phyloP scores from a whole-genome alignment of 92 coral and sea anemone genomes.

The Heliopora coerulea region DNA sequence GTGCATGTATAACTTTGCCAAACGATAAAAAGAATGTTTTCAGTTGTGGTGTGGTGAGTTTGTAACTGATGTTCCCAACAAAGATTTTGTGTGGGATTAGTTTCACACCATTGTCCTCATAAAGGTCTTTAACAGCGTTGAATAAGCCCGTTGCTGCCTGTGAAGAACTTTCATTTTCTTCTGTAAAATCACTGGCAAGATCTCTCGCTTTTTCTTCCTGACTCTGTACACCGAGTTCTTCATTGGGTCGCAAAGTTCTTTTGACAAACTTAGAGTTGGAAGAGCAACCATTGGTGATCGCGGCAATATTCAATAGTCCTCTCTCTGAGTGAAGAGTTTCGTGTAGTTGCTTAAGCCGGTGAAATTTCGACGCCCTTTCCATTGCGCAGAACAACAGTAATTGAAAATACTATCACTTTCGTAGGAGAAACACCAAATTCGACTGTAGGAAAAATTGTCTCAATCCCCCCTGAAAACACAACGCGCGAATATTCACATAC shows the following conservation, averaged over 20 bases:
- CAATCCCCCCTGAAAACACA: too few relatives aligned
- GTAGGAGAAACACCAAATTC: neutral
- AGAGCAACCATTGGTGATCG: neutral
- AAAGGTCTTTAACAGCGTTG: constrained; percentile 15
- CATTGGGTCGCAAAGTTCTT: neutral
- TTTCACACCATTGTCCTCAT: constrained; percentile 1
- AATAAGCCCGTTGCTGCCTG: neutral
- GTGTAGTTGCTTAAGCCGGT: constrained; percentile 6
- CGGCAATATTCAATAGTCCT: constrained; percentile 8
- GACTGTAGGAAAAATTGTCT: too few relatives aligned
- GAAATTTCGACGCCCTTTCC: neutral
- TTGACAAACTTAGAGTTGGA: neutral
- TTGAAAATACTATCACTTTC: too few relatives aligned
- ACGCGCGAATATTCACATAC: too few relatives aligned
- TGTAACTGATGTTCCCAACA: constrained; percentile 90
- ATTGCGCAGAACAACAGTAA: too few relatives aligned
- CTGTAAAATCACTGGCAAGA: neutral
- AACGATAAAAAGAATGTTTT: constrained; percentile 70
- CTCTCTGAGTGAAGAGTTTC: constrained; percentile 8
- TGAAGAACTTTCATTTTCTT: neutral
- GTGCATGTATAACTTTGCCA: constrained; percentile 79
- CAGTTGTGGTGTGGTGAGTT: constrained; percentile 62
- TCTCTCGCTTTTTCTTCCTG: neutral
- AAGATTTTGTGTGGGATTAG: constrained; percentile 61
- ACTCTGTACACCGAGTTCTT: neutral